Percentiles rank a stretch among this genome's conserved stretches.
phyloP scores from a whole-genome alignment of 2,797 vertebrate species.

The Poecilia velifera region DNA sequence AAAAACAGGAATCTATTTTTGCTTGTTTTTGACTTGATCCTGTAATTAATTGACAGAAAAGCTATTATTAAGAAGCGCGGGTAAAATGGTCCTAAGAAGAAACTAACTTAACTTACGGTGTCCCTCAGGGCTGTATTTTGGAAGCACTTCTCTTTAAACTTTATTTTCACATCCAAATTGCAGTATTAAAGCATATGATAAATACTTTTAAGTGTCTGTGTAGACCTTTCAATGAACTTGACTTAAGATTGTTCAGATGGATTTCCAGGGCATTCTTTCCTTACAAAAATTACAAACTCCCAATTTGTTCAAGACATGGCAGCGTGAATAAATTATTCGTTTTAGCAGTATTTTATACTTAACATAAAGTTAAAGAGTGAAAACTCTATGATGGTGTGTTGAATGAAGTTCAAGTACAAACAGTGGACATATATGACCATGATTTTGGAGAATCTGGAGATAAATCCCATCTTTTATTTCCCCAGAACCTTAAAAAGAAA shows the following conservation, averaged over 20 bases:
- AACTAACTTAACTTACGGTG: neutral
- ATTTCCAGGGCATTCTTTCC: neutral
- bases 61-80: neutral
- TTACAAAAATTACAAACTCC: neutral
- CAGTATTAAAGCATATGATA: neutral
- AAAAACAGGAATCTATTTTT: neutral
- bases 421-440: neutral
- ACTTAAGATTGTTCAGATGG: neutral
- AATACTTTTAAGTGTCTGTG: neutral
- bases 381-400: neutral
- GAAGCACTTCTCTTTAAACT: neutral
- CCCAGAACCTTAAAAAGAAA: neutral
- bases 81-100: neutral
- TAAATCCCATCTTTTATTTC: neutral
- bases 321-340: neutral
- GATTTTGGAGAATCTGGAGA: neutral
- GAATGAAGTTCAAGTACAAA: neutral
- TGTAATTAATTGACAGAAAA: neutral
- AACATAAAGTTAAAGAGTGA: neutral
- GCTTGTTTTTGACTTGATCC: neutral
- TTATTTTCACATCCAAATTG: neutral
- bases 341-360: neutral
- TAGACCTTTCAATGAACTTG: neutral
- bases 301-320: neutral
- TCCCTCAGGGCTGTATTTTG: conserved; percentile 1